Evolutionary conservation across 2,888 invertebrate species (phyloP).

Genomic region (Dexiosoma caninum): DNA sequence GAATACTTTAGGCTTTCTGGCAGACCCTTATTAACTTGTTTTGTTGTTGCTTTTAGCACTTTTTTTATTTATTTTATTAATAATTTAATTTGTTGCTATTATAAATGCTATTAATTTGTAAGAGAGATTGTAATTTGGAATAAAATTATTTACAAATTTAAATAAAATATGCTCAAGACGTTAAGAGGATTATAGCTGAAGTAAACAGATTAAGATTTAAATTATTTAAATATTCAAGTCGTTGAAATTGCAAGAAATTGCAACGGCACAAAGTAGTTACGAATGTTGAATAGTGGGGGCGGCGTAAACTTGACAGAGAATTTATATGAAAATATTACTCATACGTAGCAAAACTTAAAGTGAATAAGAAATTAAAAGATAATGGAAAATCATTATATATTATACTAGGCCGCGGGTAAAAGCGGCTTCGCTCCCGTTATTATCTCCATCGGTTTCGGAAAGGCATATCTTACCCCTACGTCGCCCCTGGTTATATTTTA

Average conservation of each 20-base stretch:
- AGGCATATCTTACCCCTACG: no score
- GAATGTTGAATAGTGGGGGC: no score
- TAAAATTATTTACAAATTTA: background rate
- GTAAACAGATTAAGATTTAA: background rate
- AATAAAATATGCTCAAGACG: background rate
- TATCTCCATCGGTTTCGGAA: no score
- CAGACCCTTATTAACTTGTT: background rate
- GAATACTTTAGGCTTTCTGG: background rate
- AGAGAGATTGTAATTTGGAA: background rate
- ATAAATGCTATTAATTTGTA: slow-evolving; percentile 36
- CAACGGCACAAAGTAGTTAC: no score
- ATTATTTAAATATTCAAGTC: no score
- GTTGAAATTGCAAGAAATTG: no score
- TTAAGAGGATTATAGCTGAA: background rate
- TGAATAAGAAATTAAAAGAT: no score
- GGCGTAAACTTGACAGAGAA: no score
- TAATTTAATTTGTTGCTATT: slow-evolving; percentile 47
- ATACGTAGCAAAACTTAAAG: background rate
- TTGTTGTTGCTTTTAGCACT: slow-evolving; percentile 17
- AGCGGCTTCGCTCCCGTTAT: no score
- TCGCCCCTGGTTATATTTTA: no score
- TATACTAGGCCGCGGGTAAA: no score
- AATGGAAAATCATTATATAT: no score
- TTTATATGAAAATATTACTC: background rate
- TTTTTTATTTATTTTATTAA: slow-evolving; percentile 31